Percentiles rank a stretch among this genome's conserved stretches.
Conservation (phyloP, 2,888 invertebrate genomes). For the Andricus quercusramuli region DNA sequence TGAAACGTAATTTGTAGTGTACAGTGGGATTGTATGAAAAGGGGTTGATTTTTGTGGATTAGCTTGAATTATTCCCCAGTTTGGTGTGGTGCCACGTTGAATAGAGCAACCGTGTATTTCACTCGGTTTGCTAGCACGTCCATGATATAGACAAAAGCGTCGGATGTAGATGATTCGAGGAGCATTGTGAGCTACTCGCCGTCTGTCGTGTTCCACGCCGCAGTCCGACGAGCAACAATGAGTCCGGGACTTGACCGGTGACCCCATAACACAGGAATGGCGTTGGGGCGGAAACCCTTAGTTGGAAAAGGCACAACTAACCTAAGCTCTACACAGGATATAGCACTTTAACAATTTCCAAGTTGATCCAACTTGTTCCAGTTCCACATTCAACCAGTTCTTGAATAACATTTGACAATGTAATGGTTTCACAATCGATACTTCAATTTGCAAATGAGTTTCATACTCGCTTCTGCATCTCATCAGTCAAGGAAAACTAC, state of each 20-base stretch:
- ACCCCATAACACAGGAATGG: constrained; percentile 53
- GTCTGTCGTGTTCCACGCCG: constrained; percentile 41
- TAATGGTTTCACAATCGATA: constrained; percentile 12
- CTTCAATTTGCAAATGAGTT: not conserved
- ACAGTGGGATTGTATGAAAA: constrained; percentile 13
- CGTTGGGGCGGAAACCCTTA: constrained; percentile 49
- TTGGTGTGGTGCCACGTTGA: constrained; percentile 25
- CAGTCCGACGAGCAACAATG: constrained; percentile 47
- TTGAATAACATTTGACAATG: constrained; percentile 14
- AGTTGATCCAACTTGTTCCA: constrained; percentile 30
- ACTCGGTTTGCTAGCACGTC: constrained; percentile 38
- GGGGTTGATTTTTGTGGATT: constrained; percentile 33
- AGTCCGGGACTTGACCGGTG: constrained; percentile 56
- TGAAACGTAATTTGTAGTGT: constrained; percentile 19
- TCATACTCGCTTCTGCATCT: not conserved
- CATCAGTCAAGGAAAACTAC: not conserved
- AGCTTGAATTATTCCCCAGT: constrained; percentile 31
- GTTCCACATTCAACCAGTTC: constrained; percentile 22
- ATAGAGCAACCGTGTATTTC: constrained; percentile 35
- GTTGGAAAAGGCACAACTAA: constrained; percentile 49
- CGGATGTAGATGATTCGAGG: constrained; percentile 45
- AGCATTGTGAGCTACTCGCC: constrained; percentile 47
- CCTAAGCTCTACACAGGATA: constrained; percentile 41
- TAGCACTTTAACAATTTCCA: constrained; percentile 39
- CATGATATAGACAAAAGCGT: constrained; percentile 42